Conservation (phyloP, 1,140 invertebrate genomes). For the Probaryconus sp. region DNA sequence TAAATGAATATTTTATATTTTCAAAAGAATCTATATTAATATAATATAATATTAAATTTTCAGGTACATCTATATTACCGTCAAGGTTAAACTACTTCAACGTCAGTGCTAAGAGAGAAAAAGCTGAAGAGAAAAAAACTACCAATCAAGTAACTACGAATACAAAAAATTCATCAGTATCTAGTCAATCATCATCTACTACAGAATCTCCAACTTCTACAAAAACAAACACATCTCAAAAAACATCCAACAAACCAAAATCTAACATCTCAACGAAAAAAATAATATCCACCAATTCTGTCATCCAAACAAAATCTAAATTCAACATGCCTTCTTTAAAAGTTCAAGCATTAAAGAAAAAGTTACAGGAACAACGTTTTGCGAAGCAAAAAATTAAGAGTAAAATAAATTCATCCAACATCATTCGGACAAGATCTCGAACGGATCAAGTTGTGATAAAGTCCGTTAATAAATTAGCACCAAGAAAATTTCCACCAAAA, state of each 20-base stretch:
- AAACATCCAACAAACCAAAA: slow-evolving; percentile 64
- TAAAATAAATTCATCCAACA: slow-evolving; percentile 69
- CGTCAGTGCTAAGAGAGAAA: slow-evolving; percentile 73
- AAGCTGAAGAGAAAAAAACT: slow-evolving; percentile 62
- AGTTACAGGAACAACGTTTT: slow-evolving; percentile 83
- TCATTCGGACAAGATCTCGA: slow-evolving; percentile 74
- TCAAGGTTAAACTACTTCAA: slow-evolving; percentile 87
- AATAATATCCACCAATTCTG: slow-evolving; percentile 31
- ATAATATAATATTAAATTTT: slow-evolving; percentile 29
- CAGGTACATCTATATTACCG: slow-evolving; percentile 85
- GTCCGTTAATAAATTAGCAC: slow-evolving; percentile 52
- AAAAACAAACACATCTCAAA: slow-evolving; percentile 47
- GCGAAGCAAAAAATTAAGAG: slow-evolving; percentile 78
- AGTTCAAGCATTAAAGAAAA: slow-evolving; percentile 81
- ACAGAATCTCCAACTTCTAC: slow-evolving; percentile 28
- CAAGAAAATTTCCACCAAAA: slow-evolving; percentile 65
- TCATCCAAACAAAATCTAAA: slow-evolving; percentile 65
- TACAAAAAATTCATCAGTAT: slow-evolving; percentile 49
- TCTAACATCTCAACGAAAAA: slow-evolving; percentile 59
- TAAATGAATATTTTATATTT: slow-evolving; percentile 12
- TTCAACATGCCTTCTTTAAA: slow-evolving; percentile 75
- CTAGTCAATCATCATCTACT: slow-evolving; percentile 43
- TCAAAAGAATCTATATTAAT: slow-evolving; percentile 20
- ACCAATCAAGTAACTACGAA: slow-evolving; percentile 14
- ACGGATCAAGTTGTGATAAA: slow-evolving; percentile 65